Base-by-base conservation (phyloP, 2,888 invertebrate species). In the Chalcosyrphus nemorum region DNA sequence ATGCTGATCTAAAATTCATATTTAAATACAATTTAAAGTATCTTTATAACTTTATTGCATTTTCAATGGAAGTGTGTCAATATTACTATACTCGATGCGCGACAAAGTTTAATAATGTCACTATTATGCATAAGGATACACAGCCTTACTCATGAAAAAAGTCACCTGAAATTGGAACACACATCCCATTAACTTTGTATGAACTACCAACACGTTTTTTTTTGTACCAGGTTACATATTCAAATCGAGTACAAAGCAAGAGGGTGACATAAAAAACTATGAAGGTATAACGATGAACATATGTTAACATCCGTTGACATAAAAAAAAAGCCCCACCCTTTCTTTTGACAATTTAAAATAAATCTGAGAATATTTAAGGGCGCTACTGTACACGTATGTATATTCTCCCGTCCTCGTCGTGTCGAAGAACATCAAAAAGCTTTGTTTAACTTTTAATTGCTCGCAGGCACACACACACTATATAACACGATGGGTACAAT, bases 391-490 rank as follows among this genome's bases (percentile, higher is more conserved):
- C 38, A 13, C 27, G 9, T 24, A 50, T 38, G 13, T 13, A 35
- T 27, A 47, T 52, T 50, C n/a, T 29, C 41, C 24, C 24, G 35
- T 35, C 54, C 52, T 61, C 72, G 74, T 32, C 38, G 38, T 61
- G 59, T 61, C 66, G 75, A 75, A 66, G 74, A 61, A 68, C 61
- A 61, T 68, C 75, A 81, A 27, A 81, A 65, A 61, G 61, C 74
- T 74, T 68, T 80, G 74, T 68, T 81, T 54, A 74, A 81, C 45
- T 77, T 77, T 71, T 77, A 77, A 77, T 77, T 77, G 70, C 77
- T 63, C 54, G 24, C 59, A 65, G 47, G 52, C 59, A 47, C 9
- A 15, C 29, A 38, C 32, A 68, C 2, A 21, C n/a, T 11, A 24
- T n/a, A 57, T 2, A n/a, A 38, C 15, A 11, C n/a, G 7, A 21